Conservation (phyloP, 1,140 invertebrate genomes). For the Thereuonema tuberculata region DNA sequence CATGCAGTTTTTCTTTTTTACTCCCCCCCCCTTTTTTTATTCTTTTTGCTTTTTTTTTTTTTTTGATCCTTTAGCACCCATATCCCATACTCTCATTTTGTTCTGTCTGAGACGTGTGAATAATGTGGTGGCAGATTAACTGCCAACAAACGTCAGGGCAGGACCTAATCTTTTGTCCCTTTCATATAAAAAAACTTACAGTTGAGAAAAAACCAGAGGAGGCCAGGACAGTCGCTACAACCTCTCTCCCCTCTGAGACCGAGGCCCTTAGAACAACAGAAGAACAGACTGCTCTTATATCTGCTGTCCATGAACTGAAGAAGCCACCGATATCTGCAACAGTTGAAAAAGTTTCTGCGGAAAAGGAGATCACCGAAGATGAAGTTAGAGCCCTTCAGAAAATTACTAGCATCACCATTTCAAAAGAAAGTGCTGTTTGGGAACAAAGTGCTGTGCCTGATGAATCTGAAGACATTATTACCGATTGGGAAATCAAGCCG, state of each 20-base stretch:
- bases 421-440: neutral
- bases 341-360: neutral
- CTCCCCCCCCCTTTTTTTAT: neutral
- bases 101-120: slow-evolving; percentile 4
- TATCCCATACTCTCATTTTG: neutral
- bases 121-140: neutral
- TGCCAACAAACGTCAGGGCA: neutral
- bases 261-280: neutral
- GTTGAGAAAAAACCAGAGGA: neutral
- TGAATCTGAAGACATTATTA: slow-evolving; percentile 1
- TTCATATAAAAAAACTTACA: slow-evolving; percentile 4
- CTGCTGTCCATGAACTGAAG: neutral
- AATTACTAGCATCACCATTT: neutral
- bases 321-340: neutral
- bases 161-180: slow-evolving; percentile 8
- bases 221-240: slow-evolving; percentile 1
- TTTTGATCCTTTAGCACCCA: neutral
- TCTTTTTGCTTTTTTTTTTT: neutral
- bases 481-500: neutral
- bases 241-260: slow-evolving; percentile 3
- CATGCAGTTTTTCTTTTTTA: neutral
- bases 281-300: neutral
- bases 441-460: neutral
- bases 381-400: neutral
- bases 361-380: too few relatives aligned